Percentiles rank a stretch among this genome's conserved stretches.
phyloP scores from a whole-genome alignment of 2,888 invertebrate species.

The Calliphora vomitoria region DNA sequence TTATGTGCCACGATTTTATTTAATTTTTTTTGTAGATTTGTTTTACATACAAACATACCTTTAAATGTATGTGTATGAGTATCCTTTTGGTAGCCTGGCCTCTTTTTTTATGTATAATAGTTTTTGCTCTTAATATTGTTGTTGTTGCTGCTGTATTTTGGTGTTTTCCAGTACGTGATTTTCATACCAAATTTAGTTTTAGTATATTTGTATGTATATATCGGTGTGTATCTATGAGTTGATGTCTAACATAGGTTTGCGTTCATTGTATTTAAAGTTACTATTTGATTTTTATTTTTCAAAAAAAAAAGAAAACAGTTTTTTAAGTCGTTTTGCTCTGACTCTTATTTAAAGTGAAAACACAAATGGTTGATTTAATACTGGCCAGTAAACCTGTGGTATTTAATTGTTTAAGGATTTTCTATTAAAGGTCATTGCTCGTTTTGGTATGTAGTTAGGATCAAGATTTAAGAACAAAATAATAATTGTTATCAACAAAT shows the following conservation, averaged over 20 bases:
- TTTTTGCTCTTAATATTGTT: slow-evolving; percentile 28
- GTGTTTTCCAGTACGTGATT: slow-evolving; percentile 70
- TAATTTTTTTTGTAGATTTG: slow-evolving; percentile 10
- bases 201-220: neutral
- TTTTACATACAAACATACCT: slow-evolving; percentile 18
- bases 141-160: slow-evolving; percentile 58
- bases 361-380: slow-evolving; percentile 35
- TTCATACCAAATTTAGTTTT: slow-evolving; percentile 64
- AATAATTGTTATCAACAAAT: too few species aligned
- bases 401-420: slow-evolving; percentile 10
- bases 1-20: slow-evolving; percentile 42
- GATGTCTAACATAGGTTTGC: slow-evolving; percentile 59
- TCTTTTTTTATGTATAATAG: slow-evolving; percentile 25
- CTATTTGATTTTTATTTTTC: slow-evolving; percentile 32
- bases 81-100: slow-evolving; percentile 44
- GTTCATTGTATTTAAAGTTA: slow-evolving; percentile 50
- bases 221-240: slow-evolving; percentile 14
- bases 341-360: slow-evolving; percentile 42
- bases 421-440: neutral
- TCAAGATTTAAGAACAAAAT: neutral
- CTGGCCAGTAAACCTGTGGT: slow-evolving; percentile 6
- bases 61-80: slow-evolving; percentile 37
- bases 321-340: neutral
- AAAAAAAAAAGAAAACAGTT: neutral
- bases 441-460: neutral